phyloP scores from a whole-genome alignment of 2,797 vertebrate species.

The Triplophysa bombifrons region DNA sequence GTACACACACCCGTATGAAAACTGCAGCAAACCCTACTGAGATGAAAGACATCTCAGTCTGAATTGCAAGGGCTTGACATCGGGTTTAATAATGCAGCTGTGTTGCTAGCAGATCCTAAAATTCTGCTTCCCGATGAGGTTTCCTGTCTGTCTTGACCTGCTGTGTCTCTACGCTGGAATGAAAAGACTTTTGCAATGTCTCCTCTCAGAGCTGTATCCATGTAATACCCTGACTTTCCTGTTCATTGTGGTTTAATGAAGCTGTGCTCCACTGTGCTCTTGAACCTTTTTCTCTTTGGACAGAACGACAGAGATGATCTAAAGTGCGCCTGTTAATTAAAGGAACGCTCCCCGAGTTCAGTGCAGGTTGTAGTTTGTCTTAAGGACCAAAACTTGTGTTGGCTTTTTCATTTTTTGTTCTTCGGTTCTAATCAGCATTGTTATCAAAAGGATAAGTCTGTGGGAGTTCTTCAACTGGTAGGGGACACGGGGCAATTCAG shows the following conservation, averaged over 20 bases:
- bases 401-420: constrained; percentile 12
- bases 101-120: constrained; percentile 22
- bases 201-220: not conserved
- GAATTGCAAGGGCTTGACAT: constrained; percentile 22
- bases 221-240: constrained; percentile 6
- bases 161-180: constrained; percentile 43
- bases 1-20: constrained; percentile 8
- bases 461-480: constrained; percentile 46
- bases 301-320: constrained; percentile 50
- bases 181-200: constrained; percentile 36
- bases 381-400: constrained; percentile 17
- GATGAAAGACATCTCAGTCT: constrained; percentile 29
- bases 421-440: constrained; percentile 50
- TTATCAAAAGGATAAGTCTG: constrained; percentile 41
- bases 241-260: constrained; percentile 53
- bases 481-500: constrained; percentile 44
- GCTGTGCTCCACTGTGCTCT: constrained; percentile 32
- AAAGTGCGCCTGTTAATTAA: constrained; percentile 53
- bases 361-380: constrained; percentile 10
- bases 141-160: constrained; percentile 31
- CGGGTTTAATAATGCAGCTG: constrained; percentile 32
- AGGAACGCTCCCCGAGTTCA: constrained; percentile 43
- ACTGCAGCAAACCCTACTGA: not conserved
- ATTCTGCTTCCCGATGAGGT: constrained; percentile 14
- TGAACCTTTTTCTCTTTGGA: constrained; percentile 38